These are phyloP conservation scores for Turnix velox DNA, from an alignment of 2,113 vertebrate genomes.

Conservation along the genomic window DNA sequence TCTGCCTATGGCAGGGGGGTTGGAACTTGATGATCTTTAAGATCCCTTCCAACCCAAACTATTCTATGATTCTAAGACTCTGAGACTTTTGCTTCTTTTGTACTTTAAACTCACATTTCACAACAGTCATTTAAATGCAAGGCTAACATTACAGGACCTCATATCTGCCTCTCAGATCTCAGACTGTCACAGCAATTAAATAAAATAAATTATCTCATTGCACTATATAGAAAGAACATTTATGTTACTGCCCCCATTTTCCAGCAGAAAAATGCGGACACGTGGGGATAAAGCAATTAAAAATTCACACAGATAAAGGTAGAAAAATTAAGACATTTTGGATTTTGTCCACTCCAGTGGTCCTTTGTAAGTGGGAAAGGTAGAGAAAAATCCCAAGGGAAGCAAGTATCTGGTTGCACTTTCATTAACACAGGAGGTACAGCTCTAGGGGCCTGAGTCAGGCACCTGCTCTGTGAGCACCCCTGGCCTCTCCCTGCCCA, in stretches of 20 bases:
- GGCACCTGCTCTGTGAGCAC: not conserved
- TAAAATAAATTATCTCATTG: too few relatives aligned
- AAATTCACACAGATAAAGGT: not conserved
- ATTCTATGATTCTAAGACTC: too few relatives aligned
- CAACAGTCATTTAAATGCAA: not conserved
- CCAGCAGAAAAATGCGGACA: not conserved
- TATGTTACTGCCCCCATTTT: not conserved
- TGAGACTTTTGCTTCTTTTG: not conserved
- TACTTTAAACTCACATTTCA: not conserved
- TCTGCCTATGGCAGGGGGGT: too few relatives aligned
- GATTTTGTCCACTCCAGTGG: not conserved
- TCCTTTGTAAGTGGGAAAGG: not conserved
- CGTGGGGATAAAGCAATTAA: not conserved
- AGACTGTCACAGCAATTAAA: not conserved
- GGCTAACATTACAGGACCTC: not conserved
- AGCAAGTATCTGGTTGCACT: fast-evolving
- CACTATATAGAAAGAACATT: not conserved
- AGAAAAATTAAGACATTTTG: not conserved
- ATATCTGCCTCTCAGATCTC: not conserved
- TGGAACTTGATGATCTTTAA: too few relatives aligned
- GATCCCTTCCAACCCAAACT: too few relatives aligned
- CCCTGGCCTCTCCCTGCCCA: not conserved
- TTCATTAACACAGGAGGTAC: too few relatives aligned
- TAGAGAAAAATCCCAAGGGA: not conserved
- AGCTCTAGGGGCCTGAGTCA: fast-evolving